Conservation (phyloP, 2,888 invertebrate species). For the Therioaphis trifolii region DNA sequence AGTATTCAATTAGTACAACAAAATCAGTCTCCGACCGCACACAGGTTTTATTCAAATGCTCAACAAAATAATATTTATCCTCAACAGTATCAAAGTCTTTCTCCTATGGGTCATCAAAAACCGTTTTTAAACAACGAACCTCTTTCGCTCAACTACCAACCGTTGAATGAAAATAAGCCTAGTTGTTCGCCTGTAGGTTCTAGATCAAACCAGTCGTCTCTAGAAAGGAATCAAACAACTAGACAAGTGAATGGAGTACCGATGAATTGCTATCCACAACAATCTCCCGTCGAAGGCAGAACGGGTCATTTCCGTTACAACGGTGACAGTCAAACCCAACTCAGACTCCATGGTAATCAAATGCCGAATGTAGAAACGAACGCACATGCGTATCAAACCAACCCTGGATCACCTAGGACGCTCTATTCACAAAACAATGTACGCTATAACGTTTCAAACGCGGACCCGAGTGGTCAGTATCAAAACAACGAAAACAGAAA, state of each 20-base stretch:
- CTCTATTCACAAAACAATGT: slow-evolving; percentile 17
- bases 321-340: slow-evolving; percentile 40
- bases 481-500: slow-evolving; percentile 46
- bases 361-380: slow-evolving; percentile 23
- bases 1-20: slow-evolving; percentile 24
- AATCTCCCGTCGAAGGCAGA: slow-evolving; percentile 46
- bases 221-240: slow-evolving; percentile 44
- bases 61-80: slow-evolving; percentile 43
- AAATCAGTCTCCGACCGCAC: slow-evolving; percentile 16
- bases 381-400: slow-evolving; percentile 26
- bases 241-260: slow-evolving; percentile 13
- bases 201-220: slow-evolving; percentile 58
- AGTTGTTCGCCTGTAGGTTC: slow-evolving; percentile 42
- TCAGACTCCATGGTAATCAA: slow-evolving; percentile 34
- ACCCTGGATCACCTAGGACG: slow-evolving; percentile 21
- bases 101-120: slow-evolving; percentile 48
- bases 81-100: slow-evolving; percentile 54
- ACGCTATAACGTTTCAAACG: slow-evolving; percentile 13
- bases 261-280: slow-evolving; percentile 32
- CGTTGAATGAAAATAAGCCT: slow-evolving; percentile 12
- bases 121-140: slow-evolving; percentile 29
- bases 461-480: slow-evolving; percentile 15
- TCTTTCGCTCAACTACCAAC: slow-evolving; percentile 45
- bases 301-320: slow-evolving; percentile 49
- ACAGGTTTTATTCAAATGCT: slow-evolving; percentile 39